These are phyloP conservation scores for Oxygymnocypris stewartii DNA, from an alignment of 2,113 vertebrate species.

Conservation along the genomic window DNA sequence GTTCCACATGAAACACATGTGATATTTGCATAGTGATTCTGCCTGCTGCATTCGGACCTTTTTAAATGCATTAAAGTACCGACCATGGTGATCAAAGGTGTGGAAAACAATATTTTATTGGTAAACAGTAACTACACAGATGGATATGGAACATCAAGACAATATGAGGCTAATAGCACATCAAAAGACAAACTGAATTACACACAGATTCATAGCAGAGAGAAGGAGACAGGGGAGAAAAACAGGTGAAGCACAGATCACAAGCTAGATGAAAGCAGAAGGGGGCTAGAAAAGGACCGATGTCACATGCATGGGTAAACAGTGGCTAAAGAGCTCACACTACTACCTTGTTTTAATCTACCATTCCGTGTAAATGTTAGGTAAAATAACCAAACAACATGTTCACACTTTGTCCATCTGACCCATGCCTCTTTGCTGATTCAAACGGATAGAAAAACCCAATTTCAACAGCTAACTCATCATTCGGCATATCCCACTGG, in stretches of 20 bases:
- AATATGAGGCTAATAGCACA: slow-evolving; percentile 56
- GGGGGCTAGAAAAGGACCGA: neutral
- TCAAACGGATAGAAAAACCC: slow-evolving; percentile 47
- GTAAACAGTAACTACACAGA: slow-evolving; percentile 44
- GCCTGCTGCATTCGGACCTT: slow-evolving; percentile 2
- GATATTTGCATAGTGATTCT: slow-evolving; percentile 42
- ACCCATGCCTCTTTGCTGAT: neutral
- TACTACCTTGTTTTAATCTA: neutral
- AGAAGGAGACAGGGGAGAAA: neutral
- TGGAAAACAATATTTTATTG: slow-evolving; percentile 38
- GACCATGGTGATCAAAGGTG: slow-evolving; percentile 47
- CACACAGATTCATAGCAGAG: neutral
- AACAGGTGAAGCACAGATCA: slow-evolving; percentile 49
- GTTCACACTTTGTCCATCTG: neutral
- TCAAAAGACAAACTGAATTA: slow-evolving; percentile 52
- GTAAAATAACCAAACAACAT: slow-evolving; percentile 1
- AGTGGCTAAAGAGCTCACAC: slow-evolving; percentile 15
- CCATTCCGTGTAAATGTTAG: neutral
- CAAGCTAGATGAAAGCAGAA: slow-evolving; percentile 55
- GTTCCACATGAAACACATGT: slow-evolving; percentile 19
- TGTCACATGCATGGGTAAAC: slow-evolving; percentile 29
- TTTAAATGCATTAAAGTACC: slow-evolving; percentile 30
- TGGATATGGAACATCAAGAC: slow-evolving; percentile 48
- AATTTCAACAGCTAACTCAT: slow-evolving; percentile 55
- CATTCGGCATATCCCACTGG: slow-evolving; percentile 56